phyloP scores from a whole-genome alignment of 2,888 invertebrate genomes.

The Luffia ferchaultella region DNA sequence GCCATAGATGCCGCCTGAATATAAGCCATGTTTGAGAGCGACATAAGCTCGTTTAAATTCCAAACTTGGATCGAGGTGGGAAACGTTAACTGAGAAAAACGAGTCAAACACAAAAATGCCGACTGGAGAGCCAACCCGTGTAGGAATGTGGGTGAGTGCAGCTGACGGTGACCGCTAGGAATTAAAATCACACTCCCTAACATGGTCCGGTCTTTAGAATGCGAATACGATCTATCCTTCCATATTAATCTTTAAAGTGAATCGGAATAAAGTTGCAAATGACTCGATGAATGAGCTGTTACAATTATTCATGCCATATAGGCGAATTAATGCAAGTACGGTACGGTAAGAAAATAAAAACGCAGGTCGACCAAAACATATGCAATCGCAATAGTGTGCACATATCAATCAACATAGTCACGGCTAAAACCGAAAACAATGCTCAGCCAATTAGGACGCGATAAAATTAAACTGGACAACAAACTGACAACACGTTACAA shows the following conservation, averaged over 20 bases:
- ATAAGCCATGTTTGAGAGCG: conserved; percentile 27
- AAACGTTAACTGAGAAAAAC: conserved; percentile 46
- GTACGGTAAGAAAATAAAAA: background rate
- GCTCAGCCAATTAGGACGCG: too few species aligned
- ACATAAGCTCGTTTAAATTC: conserved; percentile 51
- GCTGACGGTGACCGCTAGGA: background rate
- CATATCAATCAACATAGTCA: too few species aligned
- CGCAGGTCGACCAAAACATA: background rate
- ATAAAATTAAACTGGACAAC: too few species aligned
- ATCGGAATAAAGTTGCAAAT: background rate
- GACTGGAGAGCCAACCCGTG: conserved; percentile 46
- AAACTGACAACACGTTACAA: background rate
- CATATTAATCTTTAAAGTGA: background rate
- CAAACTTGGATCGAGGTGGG: conserved; percentile 34
- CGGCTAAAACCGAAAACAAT: too few species aligned
- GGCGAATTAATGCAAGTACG: background rate
- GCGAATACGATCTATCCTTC: too few species aligned
- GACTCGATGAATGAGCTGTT: background rate
- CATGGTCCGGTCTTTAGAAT: too few species aligned
- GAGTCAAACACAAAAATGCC: conserved; percentile 43
- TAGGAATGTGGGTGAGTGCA: conserved; percentile 41
- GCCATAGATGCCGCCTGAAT: background rate
- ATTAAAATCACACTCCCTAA: background rate
- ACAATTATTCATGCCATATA: background rate
- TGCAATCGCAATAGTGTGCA: background rate